Base-by-base conservation (phyloP, 2,888 invertebrate species). In the Apomyelois bistriatella region DNA sequence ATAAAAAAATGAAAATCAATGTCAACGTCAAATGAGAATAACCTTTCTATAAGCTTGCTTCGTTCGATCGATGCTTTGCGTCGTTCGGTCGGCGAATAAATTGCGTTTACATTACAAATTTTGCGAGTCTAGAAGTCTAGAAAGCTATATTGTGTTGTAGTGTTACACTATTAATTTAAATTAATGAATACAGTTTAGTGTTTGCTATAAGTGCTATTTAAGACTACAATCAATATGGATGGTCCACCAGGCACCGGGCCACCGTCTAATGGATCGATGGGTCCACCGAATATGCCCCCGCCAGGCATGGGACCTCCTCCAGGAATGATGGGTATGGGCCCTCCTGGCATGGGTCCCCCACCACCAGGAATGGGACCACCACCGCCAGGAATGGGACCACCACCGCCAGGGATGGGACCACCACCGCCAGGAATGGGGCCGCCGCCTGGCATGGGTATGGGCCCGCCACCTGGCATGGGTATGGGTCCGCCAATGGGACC, bases 191-290 rank as follows among this genome's bases (percentile, higher is more conserved):
- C 5, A 22, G 22, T 6, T 7, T 10, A n/a, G 15, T 40, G n/a
- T 32, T 41, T 30, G 13, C 1, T 6, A 17, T 12, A 17, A 12
- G 12, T 35, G 30, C 9, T 17, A 15, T 13, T 41, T 22, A 1
- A 6, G 22, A 37, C 32, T 5, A 42, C 10, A 43, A 13, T 13
- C 8, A 58, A 32, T 48, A 88, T 88, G 88, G 88, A 89, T 17
- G 87, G 85, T 58, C 87, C 87, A 48, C 85, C 89, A 40, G 89
- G 88, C 22, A 82, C 82, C 3, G 82, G 80, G 54, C 76, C 85
- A 38, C 67, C 76, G 4, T 78, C 71, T 57, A 83, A 73, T 65
- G 82, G 78, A 49, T 58, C 78, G 16, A 76, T 84, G 68, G 71
- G 70, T n/a, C 79, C 83, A 48, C 78, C 82, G 58, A 65, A 60